These are phyloP conservation scores for Danio rerio DNA, from an alignment of 2,113 vertebrate genomes.

Conservation along the genomic window GRCz12tu NC_133184.1:33043001-33043500, in stretches of 20 bases:
- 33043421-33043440: no score
- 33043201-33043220: conserved; percentile 7
- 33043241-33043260: background rate
- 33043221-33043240: background rate
- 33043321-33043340: background rate
- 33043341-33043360: background rate
- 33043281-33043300: background rate
- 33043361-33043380: background rate
- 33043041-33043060: background rate
- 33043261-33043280: background rate
- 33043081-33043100: conserved; percentile 21
- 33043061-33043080: conserved; percentile 9
- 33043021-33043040: background rate
- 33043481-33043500: no score
- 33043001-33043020: conserved; percentile 5
- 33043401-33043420: no score
- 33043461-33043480: no score
- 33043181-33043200: conserved; percentile 11
- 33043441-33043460: no score
- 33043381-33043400: background rate
- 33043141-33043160: background rate
- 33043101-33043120: conserved; percentile 3
- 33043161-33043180: conserved; percentile 13
- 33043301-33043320: background rate
- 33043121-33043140: background rate